A percentile compares a stretch with the other conserved stretches of the same genome.
phyloP scores from a whole-genome alignment of 2,888 invertebrate species.

The Cistogaster globosa region DNA sequence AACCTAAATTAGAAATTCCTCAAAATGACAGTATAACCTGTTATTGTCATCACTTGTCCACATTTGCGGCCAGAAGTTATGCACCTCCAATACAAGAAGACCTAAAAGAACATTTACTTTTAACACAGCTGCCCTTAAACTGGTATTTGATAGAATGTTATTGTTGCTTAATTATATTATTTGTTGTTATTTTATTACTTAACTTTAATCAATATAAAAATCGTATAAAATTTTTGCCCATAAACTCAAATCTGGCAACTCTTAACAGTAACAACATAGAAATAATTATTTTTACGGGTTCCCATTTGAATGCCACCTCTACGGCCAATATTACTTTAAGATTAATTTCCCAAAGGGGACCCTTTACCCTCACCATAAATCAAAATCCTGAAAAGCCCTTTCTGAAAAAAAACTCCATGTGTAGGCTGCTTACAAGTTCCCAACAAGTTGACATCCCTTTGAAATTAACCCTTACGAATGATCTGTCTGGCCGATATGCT shows the following conservation, averaged over 20 bases:
- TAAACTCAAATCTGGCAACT: not conserved
- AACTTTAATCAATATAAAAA: constrained; percentile 7
- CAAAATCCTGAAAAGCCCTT: constrained; percentile 54
- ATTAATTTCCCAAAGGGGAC: constrained; percentile 56
- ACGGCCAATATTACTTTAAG: constrained; percentile 73
- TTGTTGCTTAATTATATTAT: not conserved
- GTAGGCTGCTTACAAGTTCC: constrained; percentile 33
- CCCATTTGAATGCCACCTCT: constrained; percentile 72
- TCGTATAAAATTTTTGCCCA: constrained; percentile 23
- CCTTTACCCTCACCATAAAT: constrained; percentile 59
- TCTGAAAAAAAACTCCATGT: constrained; percentile 61
- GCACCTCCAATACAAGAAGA: constrained; percentile 31
- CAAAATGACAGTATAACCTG: constrained; percentile 66
- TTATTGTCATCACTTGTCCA: constrained; percentile 73
- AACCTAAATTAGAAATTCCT: constrained; percentile 57
- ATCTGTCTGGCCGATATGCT: constrained; percentile 75
- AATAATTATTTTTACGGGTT: constrained; percentile 73
- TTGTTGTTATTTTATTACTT: constrained; percentile 31
- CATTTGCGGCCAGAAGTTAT: constrained; percentile 70
- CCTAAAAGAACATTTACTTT: constrained; percentile 11
- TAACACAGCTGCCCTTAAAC: constrained; percentile 64
- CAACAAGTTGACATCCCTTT: constrained; percentile 31
- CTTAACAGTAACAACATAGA: constrained; percentile 1
- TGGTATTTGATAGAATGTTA: constrained; percentile 60
- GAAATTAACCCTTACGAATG: constrained; percentile 69